These are phyloP conservation scores for Pseudomyrmex dendroicus DNA, from an alignment of 1,140 invertebrate species.

Conservation along the genomic window DNA sequence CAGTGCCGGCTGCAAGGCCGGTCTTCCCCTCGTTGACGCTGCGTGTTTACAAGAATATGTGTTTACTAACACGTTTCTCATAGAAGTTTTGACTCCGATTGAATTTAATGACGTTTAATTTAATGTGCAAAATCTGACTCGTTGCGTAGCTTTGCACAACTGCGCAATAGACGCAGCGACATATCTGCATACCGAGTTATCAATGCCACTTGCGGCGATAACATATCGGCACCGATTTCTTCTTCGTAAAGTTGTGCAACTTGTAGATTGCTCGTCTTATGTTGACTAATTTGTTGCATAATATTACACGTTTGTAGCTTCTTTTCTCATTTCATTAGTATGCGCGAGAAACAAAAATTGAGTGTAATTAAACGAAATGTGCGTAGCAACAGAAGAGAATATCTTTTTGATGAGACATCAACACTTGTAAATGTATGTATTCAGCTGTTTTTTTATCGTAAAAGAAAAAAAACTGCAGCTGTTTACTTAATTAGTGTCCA, in stretches of 20 bases:
- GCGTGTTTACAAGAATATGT: neutral
- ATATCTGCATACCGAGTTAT: neutral
- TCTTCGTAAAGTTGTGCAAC: constrained; percentile 32
- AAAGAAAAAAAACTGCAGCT: neutral
- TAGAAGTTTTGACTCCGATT: neutral
- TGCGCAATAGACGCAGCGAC: neutral
- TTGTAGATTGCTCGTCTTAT: neutral
- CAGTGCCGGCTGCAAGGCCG: neutral
- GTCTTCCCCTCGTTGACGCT: neutral
- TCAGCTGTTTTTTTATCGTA: neutral
- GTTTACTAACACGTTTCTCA: neutral
- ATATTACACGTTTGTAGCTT: neutral
- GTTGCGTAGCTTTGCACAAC: neutral
- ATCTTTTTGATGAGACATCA: neutral
- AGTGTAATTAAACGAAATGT: neutral
- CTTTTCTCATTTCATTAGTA: neutral
- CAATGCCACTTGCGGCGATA: constrained; percentile 5
- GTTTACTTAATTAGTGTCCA: neutral
- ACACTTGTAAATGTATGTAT: neutral
- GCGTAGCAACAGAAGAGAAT: neutral
- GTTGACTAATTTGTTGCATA: neutral
- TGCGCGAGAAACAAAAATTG: neutral
- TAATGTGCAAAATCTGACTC: neutral
- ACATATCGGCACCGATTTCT: constrained; percentile 1
- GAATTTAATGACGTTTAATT: neutral